phyloP scores from a whole-genome alignment of 2,113 vertebrate species.

The Cyphomyrus plagiostoma region DNA sequence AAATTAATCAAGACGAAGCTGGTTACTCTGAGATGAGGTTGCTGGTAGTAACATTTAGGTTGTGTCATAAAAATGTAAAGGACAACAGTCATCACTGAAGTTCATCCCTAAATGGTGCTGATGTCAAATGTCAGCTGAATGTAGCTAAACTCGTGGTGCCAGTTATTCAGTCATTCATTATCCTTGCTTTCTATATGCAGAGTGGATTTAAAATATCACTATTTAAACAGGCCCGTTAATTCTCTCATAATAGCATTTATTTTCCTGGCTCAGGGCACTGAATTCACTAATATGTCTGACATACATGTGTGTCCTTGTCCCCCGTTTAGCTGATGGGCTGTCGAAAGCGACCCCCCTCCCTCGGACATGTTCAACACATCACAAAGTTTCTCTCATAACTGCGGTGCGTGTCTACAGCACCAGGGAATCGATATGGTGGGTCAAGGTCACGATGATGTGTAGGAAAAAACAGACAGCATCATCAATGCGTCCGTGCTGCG shows the following conservation, averaged over 20 bases:
- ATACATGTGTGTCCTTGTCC: background rate
- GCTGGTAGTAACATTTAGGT: background rate
- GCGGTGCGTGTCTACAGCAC: background rate
- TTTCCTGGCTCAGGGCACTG: background rate
- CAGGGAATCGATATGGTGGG: background rate
- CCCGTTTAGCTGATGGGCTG: background rate
- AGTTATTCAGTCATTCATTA: background rate
- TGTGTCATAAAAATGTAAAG: background rate
- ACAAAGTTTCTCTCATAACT: background rate
- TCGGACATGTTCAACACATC: background rate
- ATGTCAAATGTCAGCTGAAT: background rate
- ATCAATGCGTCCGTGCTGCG: background rate
- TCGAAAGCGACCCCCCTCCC: background rate
- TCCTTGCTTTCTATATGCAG: background rate
- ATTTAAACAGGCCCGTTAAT: background rate
- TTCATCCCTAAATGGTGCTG: background rate
- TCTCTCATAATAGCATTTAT: background rate
- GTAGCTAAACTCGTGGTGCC: background rate
- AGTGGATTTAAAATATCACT: background rate
- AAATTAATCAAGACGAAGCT: background rate
- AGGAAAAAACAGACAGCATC: too few relatives aligned
- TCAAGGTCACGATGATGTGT: background rate
- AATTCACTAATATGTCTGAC: background rate
- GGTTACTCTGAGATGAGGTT: background rate
- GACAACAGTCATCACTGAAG: background rate